Percentiles rank a stretch among this genome's conserved stretches.
phyloP scores from a whole-genome alignment of 2,113 vertebrate genomes.

The Gavialis gangeticus region DNA sequence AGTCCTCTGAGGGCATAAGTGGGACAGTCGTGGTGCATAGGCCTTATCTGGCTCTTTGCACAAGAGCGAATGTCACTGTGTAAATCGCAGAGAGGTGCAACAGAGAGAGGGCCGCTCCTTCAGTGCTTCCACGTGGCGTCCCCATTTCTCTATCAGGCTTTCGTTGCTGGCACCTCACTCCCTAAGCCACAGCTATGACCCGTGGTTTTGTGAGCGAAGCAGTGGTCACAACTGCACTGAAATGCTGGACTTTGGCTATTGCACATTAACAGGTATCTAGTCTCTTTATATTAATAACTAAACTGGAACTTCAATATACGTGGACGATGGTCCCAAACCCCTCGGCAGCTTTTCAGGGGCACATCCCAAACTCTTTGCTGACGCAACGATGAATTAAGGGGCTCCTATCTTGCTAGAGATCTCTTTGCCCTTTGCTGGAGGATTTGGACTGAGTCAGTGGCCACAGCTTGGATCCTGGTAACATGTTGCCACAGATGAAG shows the following conservation, averaged over 20 bases:
- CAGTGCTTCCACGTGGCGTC: not conserved
- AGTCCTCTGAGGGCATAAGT: not conserved
- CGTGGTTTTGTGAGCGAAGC: fast-evolving
- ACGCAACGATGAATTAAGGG: not conserved
- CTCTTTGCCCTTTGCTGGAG: not conserved
- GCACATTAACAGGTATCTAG: not conserved
- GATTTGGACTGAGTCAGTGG: not conserved
- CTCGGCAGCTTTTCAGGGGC: not conserved
- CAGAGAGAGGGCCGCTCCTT: not conserved
- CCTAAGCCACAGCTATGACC: not conserved
- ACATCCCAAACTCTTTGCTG: not conserved
- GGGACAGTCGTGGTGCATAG: not conserved
- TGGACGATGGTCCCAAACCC: not conserved
- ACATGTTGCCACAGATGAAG: no score
- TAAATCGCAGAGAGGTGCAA: not conserved
- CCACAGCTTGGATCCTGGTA: not conserved
- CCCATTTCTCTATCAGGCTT: not conserved
- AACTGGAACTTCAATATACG: not conserved
- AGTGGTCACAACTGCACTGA: not conserved
- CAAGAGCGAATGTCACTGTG: not conserved
- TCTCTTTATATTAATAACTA: no score
- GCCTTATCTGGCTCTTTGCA: not conserved
- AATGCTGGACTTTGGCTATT: not conserved
- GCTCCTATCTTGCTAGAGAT: not conserved
- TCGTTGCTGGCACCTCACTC: not conserved